A percentile compares a stretch with the other conserved stretches of the same genome.
Evolutionary conservation across 1,140 invertebrate genomes (phyloP).

Genomic region (Drosophila oshimai): DNA sequence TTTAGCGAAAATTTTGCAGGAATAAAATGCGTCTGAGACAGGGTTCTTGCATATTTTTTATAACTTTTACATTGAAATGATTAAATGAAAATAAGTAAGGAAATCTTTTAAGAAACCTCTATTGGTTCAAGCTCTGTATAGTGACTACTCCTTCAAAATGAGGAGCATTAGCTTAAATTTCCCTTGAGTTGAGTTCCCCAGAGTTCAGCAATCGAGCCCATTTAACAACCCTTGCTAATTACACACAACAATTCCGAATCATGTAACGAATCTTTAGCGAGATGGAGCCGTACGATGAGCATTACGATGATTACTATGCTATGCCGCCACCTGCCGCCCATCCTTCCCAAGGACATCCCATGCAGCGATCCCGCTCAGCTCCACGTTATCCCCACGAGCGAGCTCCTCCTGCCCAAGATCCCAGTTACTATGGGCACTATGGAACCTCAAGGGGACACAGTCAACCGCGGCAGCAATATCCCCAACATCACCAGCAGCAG

Average conservation of each 20-base stretch:
- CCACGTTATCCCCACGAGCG: conserved; percentile 72
- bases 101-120: background rate
- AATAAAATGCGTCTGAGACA: conserved; percentile 17
- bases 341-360: conserved; percentile 41
- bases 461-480: conserved; percentile 24
- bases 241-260: conserved; percentile 21
- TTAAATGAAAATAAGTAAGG: background rate
- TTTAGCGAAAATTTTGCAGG: conserved; percentile 67
- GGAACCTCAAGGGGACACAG: conserved; percentile 27
- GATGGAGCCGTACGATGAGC: conserved; percentile 81
- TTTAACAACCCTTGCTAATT: conserved; percentile 42
- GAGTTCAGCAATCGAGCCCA: background rate
- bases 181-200: background rate
- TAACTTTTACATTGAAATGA: background rate
- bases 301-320: conserved; percentile 68
- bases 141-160: no score
- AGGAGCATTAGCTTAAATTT: no score
- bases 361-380: conserved; percentile 65
- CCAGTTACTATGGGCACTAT: conserved; percentile 66
- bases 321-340: conserved; percentile 55
- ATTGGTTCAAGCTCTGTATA: no score
- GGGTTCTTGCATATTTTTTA: background rate
- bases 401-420: conserved; percentile 58
- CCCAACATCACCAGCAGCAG: background rate
- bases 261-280: conserved; percentile 72